Evolutionary conservation across 2,797 vertebrate species (phyloP).

Genomic region (Florisuga fusca): DNA sequence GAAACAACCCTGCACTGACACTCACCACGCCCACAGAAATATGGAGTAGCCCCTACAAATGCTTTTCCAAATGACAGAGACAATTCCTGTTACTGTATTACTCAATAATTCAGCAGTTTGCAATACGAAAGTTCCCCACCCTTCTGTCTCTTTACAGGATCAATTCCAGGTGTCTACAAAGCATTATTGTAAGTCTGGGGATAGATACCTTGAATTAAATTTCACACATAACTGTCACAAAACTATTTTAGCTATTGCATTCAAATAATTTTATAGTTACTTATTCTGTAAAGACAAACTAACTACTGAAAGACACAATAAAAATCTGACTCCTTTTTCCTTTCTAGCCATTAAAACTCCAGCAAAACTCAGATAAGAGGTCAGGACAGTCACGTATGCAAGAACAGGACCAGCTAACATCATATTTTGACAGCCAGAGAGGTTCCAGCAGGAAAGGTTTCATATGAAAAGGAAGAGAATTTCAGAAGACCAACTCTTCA

Average conservation of each 20-base stretch:
- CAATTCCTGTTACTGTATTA: background rate
- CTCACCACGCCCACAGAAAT: background rate
- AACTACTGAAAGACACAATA: background rate
- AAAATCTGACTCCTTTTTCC: background rate
- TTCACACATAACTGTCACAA: background rate
- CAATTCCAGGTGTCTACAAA: background rate
- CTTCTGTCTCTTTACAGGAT: background rate
- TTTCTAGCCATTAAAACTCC: background rate
- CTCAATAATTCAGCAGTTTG: slow-evolving; percentile 1
- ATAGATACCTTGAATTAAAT: background rate
- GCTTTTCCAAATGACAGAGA: background rate
- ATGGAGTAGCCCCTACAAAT: background rate
- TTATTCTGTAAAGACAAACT: background rate
- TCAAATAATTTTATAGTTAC: background rate
- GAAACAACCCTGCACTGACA: rapidly evolving
- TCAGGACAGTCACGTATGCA: background rate
- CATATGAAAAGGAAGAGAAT: background rate
- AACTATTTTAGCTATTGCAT: background rate
- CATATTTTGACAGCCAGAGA: rapidly evolving
- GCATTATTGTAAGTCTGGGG: background rate
- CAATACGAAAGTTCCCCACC: background rate
- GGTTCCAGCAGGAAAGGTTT: background rate
- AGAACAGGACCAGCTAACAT: background rate
- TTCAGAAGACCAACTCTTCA: background rate
- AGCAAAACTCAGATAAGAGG: background rate